Conservation (phyloP, 2,888 invertebrate species). For the Lingula anatina region DNA sequence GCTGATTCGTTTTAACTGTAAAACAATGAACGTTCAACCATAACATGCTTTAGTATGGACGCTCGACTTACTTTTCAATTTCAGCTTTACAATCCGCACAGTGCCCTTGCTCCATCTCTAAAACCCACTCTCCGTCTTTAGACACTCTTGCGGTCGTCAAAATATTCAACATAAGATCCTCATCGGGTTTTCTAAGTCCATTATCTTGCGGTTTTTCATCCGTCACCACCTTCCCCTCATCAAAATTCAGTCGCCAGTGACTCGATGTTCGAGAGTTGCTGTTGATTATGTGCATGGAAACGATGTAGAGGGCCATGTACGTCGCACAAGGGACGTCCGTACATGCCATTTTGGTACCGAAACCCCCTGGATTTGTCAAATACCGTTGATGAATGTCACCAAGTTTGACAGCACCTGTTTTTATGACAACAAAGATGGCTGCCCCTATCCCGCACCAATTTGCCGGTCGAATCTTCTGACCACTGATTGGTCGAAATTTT, state of each 20-base stretch:
- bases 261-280: constrained; percentile 78
- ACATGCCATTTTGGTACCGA: constrained; percentile 36
- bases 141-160: constrained; percentile 31
- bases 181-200: constrained; percentile 13
- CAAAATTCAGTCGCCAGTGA: constrained; percentile 75
- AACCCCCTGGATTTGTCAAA: no score
- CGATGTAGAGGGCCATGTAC: constrained; percentile 66
- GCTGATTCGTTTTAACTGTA: no score
- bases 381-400: no score
- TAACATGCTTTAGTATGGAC: constrained; percentile 3
- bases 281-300: constrained; percentile 67
- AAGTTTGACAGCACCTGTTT: no score
- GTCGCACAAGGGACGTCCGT: constrained; percentile 47
- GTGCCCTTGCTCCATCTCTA: not conserved
- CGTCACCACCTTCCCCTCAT: constrained; percentile 62
- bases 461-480: no score
- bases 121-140: constrained; percentile 18
- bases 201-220: constrained; percentile 14
- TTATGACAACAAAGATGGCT: no score
- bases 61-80: constrained; percentile 7
- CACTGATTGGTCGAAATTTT: no score
- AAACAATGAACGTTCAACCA: not conserved
- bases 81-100: constrained; percentile 10
- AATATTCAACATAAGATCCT: constrained; percentile 26
- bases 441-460: no score